A percentile compares a stretch with the other conserved stretches of the same genome.
phyloP scores from a whole-genome alignment of 2,797 vertebrate species.

The Discoglossus pictus region DNA sequence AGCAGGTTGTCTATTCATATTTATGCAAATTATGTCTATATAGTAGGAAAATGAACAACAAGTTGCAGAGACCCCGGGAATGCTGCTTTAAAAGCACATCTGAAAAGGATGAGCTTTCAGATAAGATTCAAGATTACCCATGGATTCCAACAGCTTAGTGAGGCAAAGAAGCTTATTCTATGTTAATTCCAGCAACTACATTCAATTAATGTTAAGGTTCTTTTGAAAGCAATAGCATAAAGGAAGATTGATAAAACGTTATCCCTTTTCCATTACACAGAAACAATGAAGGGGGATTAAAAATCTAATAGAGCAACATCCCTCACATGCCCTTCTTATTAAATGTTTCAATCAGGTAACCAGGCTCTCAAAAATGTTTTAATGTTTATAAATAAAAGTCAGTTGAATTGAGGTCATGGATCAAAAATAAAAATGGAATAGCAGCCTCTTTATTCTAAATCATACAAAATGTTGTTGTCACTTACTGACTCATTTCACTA shows the following conservation, averaged over 20 bases:
- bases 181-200: conserved; percentile 50
- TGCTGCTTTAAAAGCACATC: conserved; percentile 60
- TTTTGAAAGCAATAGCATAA: conserved; percentile 40
- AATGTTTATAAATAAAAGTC: conserved; percentile 6
- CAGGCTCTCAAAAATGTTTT: neutral
- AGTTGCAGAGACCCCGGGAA: conserved; percentile 14
- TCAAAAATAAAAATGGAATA: conserved; percentile 2
- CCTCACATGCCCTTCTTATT: conserved; percentile 3
- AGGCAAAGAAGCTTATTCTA: conserved; percentile 65
- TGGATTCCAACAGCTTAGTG: conserved; percentile 64
- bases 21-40: conserved; percentile 54
- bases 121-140: conserved; percentile 64
- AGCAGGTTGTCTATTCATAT: too few species aligned
- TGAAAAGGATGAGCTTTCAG: conserved; percentile 64
- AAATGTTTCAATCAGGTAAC: conserved; percentile 25
- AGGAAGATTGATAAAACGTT: conserved; percentile 41
- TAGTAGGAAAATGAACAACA: conserved; percentile 48
- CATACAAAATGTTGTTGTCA: too few species aligned
- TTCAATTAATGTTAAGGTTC: conserved; percentile 52
- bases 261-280: conserved; percentile 47
- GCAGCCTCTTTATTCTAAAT: too few species aligned
- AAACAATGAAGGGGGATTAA: conserved; percentile 43
- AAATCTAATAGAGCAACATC: conserved; percentile 24
- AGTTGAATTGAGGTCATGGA: conserved; percentile 12
- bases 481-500: too few species aligned